These are phyloP conservation scores for Proteles cristata DNA, from an alignment of 2,113 vertebrate genomes.

Conservation along the genomic window DNA sequence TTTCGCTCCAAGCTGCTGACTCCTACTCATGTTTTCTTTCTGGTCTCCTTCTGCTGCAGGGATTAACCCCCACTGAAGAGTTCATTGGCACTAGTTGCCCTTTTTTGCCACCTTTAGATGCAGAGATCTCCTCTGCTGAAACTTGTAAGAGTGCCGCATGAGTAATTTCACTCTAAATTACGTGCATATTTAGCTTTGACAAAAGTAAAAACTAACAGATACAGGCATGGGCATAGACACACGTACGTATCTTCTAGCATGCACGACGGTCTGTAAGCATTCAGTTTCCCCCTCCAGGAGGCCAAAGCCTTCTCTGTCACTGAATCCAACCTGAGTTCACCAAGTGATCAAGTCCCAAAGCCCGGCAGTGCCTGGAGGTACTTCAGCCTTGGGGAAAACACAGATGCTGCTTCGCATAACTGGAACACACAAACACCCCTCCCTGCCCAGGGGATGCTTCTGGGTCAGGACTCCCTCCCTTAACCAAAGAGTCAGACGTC, in stretches of 20 bases:
- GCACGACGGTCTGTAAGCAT: neutral
- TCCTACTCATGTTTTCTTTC: neutral
- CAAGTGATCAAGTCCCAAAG: neutral
- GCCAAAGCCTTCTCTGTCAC: neutral
- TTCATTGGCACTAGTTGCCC: neutral
- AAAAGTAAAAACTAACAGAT: slow-evolving; percentile 42
- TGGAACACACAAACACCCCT: slow-evolving; percentile 57
- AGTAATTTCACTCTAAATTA: neutral
- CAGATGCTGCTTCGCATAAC: slow-evolving; percentile 46
- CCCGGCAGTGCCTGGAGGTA: neutral
- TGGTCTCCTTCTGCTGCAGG: neutral
- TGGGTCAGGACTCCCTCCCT: slow-evolving; percentile 66
- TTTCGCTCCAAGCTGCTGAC: neutral
- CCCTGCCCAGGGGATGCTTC: slow-evolving; percentile 69
- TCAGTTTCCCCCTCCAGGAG: neutral
- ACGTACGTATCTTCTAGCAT: neutral
- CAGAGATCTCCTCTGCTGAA: neutral
- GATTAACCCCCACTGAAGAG: neutral
- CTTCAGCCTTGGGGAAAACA: slow-evolving; percentile 51
- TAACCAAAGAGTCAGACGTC: slow-evolving; percentile 49
- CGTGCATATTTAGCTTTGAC: neutral
- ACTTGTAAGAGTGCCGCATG: neutral
- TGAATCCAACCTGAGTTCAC: neutral
- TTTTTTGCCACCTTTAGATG: neutral
- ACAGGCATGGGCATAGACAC: neutral